Base-by-base conservation (phyloP, 2,797 vertebrate species). In the Rhinogobio ventralis region DNA sequence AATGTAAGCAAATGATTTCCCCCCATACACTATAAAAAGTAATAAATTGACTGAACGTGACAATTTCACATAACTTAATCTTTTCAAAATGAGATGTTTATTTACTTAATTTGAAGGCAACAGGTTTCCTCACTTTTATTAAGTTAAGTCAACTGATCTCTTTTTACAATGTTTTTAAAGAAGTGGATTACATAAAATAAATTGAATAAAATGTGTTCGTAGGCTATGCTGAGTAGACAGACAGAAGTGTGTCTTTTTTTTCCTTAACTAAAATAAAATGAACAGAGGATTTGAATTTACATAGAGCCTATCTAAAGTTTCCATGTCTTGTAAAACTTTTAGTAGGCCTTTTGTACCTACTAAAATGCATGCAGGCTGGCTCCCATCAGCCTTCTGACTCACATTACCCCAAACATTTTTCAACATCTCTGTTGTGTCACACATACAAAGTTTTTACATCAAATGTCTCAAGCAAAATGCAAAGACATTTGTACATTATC, bases 401-500 rank as follows among this genome's bases (percentile, higher is more conserved):
- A 14, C 30, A 42, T 23, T 17, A 17, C 69, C 14, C 45, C 45
- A 20, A 51, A 51, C 25, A 33, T 45, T 39, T 10, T 10, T 4
- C n/a, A 62, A 25, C 30, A 45, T 64, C 1, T 30, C n/a, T 64
- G 23, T 15, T 57, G 25, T 8, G 7, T 42, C 8, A 42, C 39
- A 42, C 60, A 51, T 49, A 49, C 36, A 42, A 9, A 1, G 28
- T 39, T 42, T n/a, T 23, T 42, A 9, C 33, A 62, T 62, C 55
- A 62, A 36, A 75, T 39, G 19, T 8, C n/a, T 46, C 15, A 46
- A 25, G 42, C 23, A 46, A 25, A 46, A 46, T n/a, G n/a, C 30
- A 76, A 76, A 57, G 33, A 76, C 19, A 51, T 5, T 53, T 57
- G 73, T n/a, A n/a, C 30, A 39, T 75, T 75, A 55, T 76, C 23